Percentiles rank a stretch among this genome's conserved stretches.
phyloP scores from a whole-genome alignment of 2,113 vertebrate species.

The Bufo gargarizans region DNA sequence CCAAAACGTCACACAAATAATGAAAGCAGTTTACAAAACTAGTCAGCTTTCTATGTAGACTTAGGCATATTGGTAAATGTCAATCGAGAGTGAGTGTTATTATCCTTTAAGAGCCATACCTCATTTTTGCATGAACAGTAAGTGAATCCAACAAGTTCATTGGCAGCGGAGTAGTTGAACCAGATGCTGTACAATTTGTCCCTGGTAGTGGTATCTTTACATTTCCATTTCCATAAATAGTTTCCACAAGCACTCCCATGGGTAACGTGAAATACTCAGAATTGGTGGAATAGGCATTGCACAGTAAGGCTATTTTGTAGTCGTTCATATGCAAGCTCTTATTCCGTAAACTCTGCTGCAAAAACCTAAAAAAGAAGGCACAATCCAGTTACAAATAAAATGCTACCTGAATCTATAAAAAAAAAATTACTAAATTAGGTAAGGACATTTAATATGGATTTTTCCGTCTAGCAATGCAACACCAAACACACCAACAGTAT shows the following conservation, averaged over 20 bases:
- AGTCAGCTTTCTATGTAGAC: too few species aligned
- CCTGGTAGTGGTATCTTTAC: constrained; percentile 91
- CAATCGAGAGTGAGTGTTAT: too few species aligned
- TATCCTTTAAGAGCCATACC: constrained; percentile 69
- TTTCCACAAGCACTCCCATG: constrained; percentile 97
- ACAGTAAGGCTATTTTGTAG: constrained; percentile 97
- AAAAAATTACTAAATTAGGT: neutral
- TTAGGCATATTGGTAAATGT: too few species aligned
- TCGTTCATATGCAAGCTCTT: constrained; percentile 97
- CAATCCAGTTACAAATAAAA: neutral
- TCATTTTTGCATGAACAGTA: constrained; percentile 99
- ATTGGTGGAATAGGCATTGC: constrained; percentile 98
- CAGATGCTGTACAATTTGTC: constrained; percentile 91
- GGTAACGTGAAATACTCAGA: constrained; percentile 96
- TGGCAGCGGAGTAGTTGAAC: constrained; percentile 89
- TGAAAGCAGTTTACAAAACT: too few species aligned
- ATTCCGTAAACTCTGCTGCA: constrained; percentile 94
- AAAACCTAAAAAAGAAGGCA: constrained; percentile 77
- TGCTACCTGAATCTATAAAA: neutral
- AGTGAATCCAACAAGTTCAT: constrained; percentile 98
- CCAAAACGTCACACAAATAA: too few species aligned
- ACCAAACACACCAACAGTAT: too few species aligned
- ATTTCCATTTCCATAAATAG: constrained; percentile 94
- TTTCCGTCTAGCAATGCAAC: too few species aligned
- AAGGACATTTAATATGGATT: neutral